phyloP scores from a whole-genome alignment of 2,888 invertebrate species.

The Globia sparganii region DNA sequence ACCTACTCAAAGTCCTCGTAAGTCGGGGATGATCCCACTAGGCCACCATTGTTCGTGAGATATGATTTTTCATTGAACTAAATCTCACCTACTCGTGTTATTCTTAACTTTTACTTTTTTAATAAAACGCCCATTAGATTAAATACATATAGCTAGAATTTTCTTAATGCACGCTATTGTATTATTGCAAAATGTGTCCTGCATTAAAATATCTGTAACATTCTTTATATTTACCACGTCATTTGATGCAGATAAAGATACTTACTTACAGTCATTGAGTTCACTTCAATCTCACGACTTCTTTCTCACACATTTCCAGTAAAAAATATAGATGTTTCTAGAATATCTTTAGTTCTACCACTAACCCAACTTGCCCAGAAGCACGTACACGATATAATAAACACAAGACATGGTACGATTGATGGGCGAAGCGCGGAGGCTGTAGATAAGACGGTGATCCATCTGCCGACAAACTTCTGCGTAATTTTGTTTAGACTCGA shows the following conservation, averaged over 20 bases:
- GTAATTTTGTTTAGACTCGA: slow-evolving; percentile 58
- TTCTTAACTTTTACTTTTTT: neutral
- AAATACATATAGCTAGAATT: neutral
- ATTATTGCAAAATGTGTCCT: neutral
- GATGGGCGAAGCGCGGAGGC: slow-evolving; percentile 53
- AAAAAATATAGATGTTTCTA: neutral
- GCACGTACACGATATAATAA: slow-evolving; percentile 52
- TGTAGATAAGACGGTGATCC: slow-evolving; percentile 61
- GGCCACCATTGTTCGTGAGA: too few relatives aligned
- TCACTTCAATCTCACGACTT: neutral
- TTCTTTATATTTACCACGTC: neutral
- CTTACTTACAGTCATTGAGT: neutral
- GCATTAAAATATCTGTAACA: neutral
- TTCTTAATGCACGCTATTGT: too few relatives aligned
- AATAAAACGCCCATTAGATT: neutral
- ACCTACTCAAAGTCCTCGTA: too few relatives aligned
- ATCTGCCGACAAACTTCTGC: slow-evolving; percentile 59
- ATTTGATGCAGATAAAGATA: neutral
- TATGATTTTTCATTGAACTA: too few relatives aligned
- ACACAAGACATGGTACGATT: slow-evolving; percentile 50
- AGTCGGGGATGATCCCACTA: too few relatives aligned
- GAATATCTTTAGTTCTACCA: neutral
- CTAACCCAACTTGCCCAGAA: neutral
- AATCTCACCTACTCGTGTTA: neutral
- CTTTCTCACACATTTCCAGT: too few relatives aligned